Evolutionary conservation across 2,888 invertebrate genomes (phyloP), one percentile per base, ranked within the genome.

Genomic region (Neoscelio sp.): DNA sequence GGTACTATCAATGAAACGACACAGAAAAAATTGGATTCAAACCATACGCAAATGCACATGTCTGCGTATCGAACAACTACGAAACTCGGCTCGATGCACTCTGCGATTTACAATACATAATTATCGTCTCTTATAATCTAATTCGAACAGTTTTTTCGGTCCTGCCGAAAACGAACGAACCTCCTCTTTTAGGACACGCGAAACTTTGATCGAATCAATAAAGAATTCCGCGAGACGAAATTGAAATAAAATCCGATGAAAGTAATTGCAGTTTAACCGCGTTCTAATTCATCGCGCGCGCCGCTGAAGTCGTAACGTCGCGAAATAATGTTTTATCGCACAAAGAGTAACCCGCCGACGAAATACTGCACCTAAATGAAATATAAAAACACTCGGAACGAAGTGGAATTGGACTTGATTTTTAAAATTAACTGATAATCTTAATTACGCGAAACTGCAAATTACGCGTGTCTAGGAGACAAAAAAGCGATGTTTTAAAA

Each of bases 21-120:
- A 52, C n/a, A 12, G 42, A 52, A 76, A 76, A 68, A 18, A 12
- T 74, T 52, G 54, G 42, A 68, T 40, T 50, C 30, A 23, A 62
- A 40, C 44, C 60, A 10, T 20, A 56, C 38, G 33, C 42, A 20
- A 58, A 28, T 35, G 48, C 48, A 44, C 35, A 17, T 38, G 42
- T 42, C 42, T 18, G 42, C 42, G n/a, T 42, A 42, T 42, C 4
- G 42, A 18, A 42, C 42, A n/a, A n/a, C n/a, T n/a, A n/a, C n/a
- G n/a, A n/a, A n/a, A n/a, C n/a, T n/a, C 7, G 13, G n/a, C 13
- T 23, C 4, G 23, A 18, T 13, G 6, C 42, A 18, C 42, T n/a
- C n/a, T n/a, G 46, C 35, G 8, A 73, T 54, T 56, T 20, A 10
- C 52, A 15, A 17, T 23, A 13, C 64, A 40, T 56, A 56, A 64